Base-by-base conservation (phyloP, 1,140 invertebrate genomes). In the Diabrotica virgifera region DNA sequence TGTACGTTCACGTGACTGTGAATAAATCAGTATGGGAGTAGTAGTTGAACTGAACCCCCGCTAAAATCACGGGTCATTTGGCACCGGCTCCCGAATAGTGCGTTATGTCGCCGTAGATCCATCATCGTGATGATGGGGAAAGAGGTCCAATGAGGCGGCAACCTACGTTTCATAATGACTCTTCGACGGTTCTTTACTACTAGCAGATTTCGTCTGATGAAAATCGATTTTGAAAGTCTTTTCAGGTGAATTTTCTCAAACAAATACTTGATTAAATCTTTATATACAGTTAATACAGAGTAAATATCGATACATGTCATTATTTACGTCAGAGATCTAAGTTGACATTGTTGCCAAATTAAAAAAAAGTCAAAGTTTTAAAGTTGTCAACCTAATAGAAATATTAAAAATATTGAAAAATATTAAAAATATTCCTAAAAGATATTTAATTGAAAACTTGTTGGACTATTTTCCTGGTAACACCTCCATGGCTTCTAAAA, bases 31-130 rank as follows among this genome's bases (percentile, higher is more conserved):
- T 46, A 46, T 46, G 40, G 40, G 40, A 46, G 40, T 46, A 46
- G 40, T 46, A n/a, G n/a, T n/a, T n/a, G n/a, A n/a, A n/a, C n/a
- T 46, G 40, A 46, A 46, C 40, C 40, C 40, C n/a, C 40, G 40
- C 52, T 8, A 12, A 46, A 37, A 59, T 59, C 58, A 59, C 58
- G 58, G 58, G 58, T 59, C 58, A 59, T 59, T 59, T 59, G 58
- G 37, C 40, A 46, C 58, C 40, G 58, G 58, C 14, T 59, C 37
- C 55, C 55, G 55, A 57, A 57, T 57, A 57, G 58, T 46, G n/a
- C 12, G 13, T n/a, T 12, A 13, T 38, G 58, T 50, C 58, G 58
- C 58, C 40, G 13, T 46, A 59, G 38, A 59, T 59, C 58, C 58
- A 59, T 59, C 58, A 59, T 59, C 40, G n/a, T 59, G 12, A 46